Conservation (phyloP, 2,113 vertebrate species). For the Atrichornis clamosus region DNA sequence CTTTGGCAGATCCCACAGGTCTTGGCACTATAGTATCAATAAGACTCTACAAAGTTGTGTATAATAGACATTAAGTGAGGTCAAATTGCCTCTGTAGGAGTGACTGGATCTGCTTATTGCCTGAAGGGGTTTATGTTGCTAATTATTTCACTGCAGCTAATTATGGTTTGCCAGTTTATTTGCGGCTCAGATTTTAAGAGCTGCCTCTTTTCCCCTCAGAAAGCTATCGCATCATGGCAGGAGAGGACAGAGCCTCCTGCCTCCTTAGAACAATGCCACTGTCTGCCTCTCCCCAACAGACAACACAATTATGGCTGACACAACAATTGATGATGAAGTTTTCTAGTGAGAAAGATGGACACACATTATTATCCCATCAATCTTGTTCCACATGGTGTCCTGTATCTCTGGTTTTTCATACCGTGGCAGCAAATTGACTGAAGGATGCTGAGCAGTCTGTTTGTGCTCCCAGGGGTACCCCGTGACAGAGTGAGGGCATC, state of each 20-base stretch:
- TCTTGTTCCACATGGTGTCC: background rate
- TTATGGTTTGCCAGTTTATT: slow-evolving; percentile 22
- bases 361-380: background rate
- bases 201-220: slow-evolving; percentile 14
- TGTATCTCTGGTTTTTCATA: background rate
- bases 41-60: slow-evolving; percentile 41
- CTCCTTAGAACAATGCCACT: background rate
- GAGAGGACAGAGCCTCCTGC: slow-evolving; percentile 6
- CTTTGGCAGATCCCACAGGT: slow-evolving; percentile 50
- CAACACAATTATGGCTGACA: slow-evolving; percentile 20
- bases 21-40: slow-evolving; percentile 40
- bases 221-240: background rate
- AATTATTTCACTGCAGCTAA: slow-evolving; percentile 64
- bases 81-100: slow-evolving; percentile 45
- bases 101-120: slow-evolving; percentile 23
- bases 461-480: background rate
- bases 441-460: background rate
- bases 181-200: background rate
- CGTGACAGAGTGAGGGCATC: background rate
- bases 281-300: background rate
- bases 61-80: slow-evolving; percentile 57
- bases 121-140: slow-evolving; percentile 39
- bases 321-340: slow-evolving; percentile 18
- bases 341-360: background rate
- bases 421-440: slow-evolving; percentile 15